Conservation (phyloP, 1,140 invertebrate species). For the Drosophila gunungcola region DNA sequence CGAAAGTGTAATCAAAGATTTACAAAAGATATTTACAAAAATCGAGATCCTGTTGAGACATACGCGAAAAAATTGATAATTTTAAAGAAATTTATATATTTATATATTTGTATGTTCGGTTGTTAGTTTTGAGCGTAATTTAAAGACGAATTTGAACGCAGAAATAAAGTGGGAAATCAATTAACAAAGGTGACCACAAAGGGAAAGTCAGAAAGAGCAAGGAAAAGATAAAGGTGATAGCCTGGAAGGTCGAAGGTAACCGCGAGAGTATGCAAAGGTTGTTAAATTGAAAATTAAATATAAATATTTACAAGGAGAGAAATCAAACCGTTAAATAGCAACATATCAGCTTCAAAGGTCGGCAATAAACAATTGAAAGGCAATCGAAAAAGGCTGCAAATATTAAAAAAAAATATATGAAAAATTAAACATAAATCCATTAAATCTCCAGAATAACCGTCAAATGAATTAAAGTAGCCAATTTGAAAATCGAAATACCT, state of each 20-base stretch:
- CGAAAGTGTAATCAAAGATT: constrained; percentile 27
- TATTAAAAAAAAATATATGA: constrained; percentile 26
- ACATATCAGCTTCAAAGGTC: constrained; percentile 66
- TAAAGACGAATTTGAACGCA: constrained; percentile 7
- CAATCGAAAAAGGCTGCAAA: constrained; percentile 2
- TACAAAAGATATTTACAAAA: constrained; percentile 54
- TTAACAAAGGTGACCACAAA: constrained; percentile 1
- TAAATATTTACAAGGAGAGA: constrained; percentile 75
- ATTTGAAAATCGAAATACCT: constrained; percentile 10
- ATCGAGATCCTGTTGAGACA: constrained; percentile 12
- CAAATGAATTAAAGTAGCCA: background rate
- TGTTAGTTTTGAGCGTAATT: constrained; percentile 74
- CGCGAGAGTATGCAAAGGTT: constrained; percentile 61
- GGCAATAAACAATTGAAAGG: constrained; percentile 48
- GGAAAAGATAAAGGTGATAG: constrained; percentile 61
- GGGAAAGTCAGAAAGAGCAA: constrained; percentile 10
- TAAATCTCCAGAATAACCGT: constrained; percentile 6
- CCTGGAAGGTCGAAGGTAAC: constrained; percentile 26
- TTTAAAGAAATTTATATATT: constrained; percentile 47
- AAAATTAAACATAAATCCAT: no score
- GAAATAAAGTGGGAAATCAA: constrained; percentile 1
- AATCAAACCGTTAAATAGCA: constrained; percentile 61
- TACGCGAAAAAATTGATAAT: constrained; percentile 30
- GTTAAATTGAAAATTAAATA: constrained; percentile 73
- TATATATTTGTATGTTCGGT: constrained; percentile 49